Percentiles rank a stretch among this genome's conserved stretches.
Conservation (phyloP, 53 echinoderm and acorn worm genomes). For the Henricia sp. region DNA sequence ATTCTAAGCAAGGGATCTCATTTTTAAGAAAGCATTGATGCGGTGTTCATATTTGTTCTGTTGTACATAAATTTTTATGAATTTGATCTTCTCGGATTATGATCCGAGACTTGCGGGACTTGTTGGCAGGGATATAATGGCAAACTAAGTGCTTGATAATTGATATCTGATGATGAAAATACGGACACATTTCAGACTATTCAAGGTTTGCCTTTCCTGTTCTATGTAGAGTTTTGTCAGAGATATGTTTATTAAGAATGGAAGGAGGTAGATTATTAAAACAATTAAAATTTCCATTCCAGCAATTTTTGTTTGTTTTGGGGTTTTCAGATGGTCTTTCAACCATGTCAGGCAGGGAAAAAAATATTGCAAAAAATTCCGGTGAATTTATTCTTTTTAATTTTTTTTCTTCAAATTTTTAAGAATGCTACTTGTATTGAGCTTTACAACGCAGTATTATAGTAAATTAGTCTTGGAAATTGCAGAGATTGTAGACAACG, state of each 20-base stretch:
- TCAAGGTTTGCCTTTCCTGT: constrained; percentile 58
- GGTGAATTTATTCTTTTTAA: constrained; percentile 41
- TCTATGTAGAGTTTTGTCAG: constrained; percentile 48
- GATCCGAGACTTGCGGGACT: no score
- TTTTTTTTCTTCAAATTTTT: no score
- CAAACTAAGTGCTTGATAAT: constrained; percentile 55
- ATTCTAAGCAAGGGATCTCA: constrained; percentile 1
- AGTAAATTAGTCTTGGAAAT: constrained; percentile 45
- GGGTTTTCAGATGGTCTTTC: constrained; percentile 59
- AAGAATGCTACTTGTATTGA: constrained; percentile 40
- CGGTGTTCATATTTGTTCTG: constrained; percentile 47
- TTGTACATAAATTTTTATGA: constrained; percentile 51
- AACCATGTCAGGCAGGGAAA: constrained; percentile 31
- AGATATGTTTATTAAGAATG: not conserved
- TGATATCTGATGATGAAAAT: constrained; percentile 26
- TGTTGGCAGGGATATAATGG: constrained; percentile 29
- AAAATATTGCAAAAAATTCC: not conserved
- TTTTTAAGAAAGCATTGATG: constrained; percentile 10
- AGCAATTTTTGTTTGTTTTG: constrained; percentile 26
- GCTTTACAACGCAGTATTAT: constrained; percentile 54
- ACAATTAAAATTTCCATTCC: constrained; percentile 45
- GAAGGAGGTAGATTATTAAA: constrained; percentile 20
- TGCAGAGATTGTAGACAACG: no score
- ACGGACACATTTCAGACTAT: constrained; percentile 47
- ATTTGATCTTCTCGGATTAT: no score